phyloP scores from a whole-genome alignment of 2,888 invertebrate genomes.

The Coremacera marginata region DNA sequence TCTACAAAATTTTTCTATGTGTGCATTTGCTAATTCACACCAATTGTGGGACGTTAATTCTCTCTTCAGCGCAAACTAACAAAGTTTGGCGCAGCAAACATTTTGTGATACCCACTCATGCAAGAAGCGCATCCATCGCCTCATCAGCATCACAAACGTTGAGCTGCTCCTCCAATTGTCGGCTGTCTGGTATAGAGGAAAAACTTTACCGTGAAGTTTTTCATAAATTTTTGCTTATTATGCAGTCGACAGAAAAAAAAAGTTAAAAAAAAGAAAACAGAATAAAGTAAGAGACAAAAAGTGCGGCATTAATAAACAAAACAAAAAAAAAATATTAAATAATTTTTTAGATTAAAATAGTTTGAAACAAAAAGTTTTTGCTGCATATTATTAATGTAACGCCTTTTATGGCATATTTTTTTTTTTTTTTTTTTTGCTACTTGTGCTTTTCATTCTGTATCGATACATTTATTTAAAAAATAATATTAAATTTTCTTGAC shows the following conservation, averaged over 20 bases:
- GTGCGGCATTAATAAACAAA: neutral
- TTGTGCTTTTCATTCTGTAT: too few relatives aligned
- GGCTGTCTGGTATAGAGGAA: neutral
- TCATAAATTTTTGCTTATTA: slow-evolving; percentile 8
- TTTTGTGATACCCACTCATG: neutral
- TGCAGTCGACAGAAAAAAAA: neutral
- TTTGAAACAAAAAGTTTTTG: slow-evolving; percentile 18
- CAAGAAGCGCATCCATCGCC: slow-evolving; percentile 25
- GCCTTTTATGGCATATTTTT: neutral
- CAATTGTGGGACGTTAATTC: neutral
- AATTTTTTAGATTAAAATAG: slow-evolving; percentile 35
- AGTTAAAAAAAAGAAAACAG: neutral
- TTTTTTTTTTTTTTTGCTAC: neutral
- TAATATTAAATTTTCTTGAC: too few relatives aligned
- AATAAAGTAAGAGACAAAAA: neutral
- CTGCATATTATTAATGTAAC: neutral
- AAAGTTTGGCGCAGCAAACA: neutral
- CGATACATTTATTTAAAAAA: too few relatives aligned
- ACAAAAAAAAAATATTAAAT: neutral
- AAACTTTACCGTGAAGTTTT: slow-evolving; percentile 12
- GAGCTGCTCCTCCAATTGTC: neutral
- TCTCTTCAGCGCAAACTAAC: neutral
- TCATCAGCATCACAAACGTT: neutral
- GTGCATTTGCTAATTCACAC: neutral
- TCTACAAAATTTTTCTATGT: neutral